A percentile compares a stretch with the other conserved stretches of the same genome.
These are phyloP conservation scores for Heliconius congener DNA, from an alignment of 1,140 invertebrate genomes.

Conservation along the genomic window DNA sequence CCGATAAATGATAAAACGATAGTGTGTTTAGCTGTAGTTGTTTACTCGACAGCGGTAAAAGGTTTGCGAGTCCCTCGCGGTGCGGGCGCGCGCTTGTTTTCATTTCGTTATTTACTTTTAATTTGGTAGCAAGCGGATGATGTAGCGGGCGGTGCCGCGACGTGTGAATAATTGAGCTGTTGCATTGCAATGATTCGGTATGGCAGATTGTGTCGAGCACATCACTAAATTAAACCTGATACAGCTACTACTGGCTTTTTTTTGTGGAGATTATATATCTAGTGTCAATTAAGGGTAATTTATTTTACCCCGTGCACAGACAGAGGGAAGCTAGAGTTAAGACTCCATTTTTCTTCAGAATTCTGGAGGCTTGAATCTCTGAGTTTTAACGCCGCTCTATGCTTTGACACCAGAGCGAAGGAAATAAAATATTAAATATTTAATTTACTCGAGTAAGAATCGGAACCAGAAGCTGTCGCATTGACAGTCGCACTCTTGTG, in stretches of 20 bases:
- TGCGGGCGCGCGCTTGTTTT: slow-evolving; percentile 71
- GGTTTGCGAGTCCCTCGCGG: slow-evolving; percentile 78
- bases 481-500: too few species aligned
- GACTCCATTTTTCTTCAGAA: too few species aligned
- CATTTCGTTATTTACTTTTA: slow-evolving; percentile 82
- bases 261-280: too few species aligned
- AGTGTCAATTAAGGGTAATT: not conserved
- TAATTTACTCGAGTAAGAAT: too few species aligned
- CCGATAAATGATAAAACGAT: slow-evolving; percentile 72
- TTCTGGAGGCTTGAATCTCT: too few species aligned
- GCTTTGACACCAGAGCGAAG: too few species aligned
- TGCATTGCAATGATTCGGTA: slow-evolving; percentile 54
- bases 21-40: slow-evolving; percentile 76
- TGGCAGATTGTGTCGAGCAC: slow-evolving; percentile 28
- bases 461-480: too few species aligned
- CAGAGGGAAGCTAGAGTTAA: too few species aligned
- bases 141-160: slow-evolving; percentile 65
- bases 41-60: slow-evolving; percentile 79
- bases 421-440: too few species aligned
- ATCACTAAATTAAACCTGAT: not conserved
- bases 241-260: too few species aligned
- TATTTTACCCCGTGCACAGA: too few species aligned
- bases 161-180: slow-evolving; percentile 77
- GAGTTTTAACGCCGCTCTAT: too few species aligned
- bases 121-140: slow-evolving; percentile 80